Evolutionary conservation across 1,140 invertebrate species (phyloP).

Genomic region (Bradysia coprophila): DNA sequence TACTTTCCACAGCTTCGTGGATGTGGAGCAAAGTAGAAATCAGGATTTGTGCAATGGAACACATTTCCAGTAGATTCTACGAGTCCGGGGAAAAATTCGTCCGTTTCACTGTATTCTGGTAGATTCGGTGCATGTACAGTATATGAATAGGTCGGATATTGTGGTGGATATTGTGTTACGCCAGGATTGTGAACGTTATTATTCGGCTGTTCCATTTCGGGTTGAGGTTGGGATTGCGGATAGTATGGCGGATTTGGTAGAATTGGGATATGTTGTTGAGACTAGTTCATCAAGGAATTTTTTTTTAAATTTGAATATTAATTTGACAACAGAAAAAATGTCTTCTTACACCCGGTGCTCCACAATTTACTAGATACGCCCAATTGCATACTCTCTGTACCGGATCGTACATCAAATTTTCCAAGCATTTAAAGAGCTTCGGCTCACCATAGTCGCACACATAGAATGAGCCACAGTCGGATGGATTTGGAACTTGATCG

Average conservation of each 20-base stretch:
- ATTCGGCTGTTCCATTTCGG: not conserved
- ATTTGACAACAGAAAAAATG: too few relatives aligned
- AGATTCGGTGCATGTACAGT: too few relatives aligned
- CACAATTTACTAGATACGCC: not conserved
- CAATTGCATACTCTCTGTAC: not conserved
- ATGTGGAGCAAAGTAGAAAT: slow-evolving; percentile 19
- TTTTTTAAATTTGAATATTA: not conserved
- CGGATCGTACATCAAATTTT: not conserved
- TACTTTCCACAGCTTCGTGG: slow-evolving; percentile 13
- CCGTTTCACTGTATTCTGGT: not conserved
- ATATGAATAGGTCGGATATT: not conserved
- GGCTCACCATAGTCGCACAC: not conserved
- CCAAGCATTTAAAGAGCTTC: not conserved
- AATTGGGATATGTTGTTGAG: not conserved
- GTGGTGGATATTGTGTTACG: not conserved
- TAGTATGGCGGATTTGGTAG: not conserved
- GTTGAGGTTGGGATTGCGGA: not conserved
- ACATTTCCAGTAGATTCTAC: slow-evolving; percentile 6
- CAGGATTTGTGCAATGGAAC: slow-evolving; percentile 15
- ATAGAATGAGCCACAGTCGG: not conserved
- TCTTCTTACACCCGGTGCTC: not conserved
- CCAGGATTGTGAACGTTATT: not conserved
- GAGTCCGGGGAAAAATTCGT: not conserved
- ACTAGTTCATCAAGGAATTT: not conserved
- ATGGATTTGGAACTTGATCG: not conserved